phyloP scores from a whole-genome alignment of 2,113 vertebrate species.

The Pangasianodon hypophthalmus region DNA sequence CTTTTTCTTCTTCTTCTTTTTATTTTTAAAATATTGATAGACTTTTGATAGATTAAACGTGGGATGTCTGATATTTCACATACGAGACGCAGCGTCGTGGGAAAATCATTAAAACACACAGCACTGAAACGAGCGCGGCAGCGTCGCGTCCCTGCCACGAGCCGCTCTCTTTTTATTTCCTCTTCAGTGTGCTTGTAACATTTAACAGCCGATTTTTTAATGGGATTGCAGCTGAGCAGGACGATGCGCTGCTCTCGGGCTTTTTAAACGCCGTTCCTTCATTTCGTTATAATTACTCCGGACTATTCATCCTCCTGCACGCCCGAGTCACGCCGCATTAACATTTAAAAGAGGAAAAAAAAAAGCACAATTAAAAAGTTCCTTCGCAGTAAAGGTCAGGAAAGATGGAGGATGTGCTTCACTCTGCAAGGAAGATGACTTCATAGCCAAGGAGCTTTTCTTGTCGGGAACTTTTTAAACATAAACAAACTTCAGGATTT shows the following conservation, averaged over 20 bases:
- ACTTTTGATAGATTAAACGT: not conserved
- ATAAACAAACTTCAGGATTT: not conserved
- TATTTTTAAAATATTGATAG: not conserved
- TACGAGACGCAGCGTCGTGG: not conserved
- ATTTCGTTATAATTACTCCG: not conserved
- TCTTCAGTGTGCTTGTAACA: slow-evolving; percentile 20
- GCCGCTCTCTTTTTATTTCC: slow-evolving; percentile 8
- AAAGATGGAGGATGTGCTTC: not conserved
- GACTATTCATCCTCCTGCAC: not conserved
- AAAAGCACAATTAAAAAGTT: not conserved
- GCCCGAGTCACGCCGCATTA: not conserved
- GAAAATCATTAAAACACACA: not conserved
- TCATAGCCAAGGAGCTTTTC: not conserved
- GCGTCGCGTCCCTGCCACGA: not conserved
- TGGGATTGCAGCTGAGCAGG: not conserved
- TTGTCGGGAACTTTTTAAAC: not conserved
- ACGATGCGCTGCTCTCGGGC: not conserved
- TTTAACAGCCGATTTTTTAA: slow-evolving; percentile 18
- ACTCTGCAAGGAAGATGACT: not conserved
- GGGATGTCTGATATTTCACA: not conserved
- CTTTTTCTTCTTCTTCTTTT: not conserved
- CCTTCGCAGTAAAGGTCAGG: slow-evolving; percentile 8
- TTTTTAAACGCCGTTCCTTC: slow-evolving; percentile 16
- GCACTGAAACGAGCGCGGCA: not conserved
- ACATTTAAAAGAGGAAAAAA: not conserved